phyloP scores from a whole-genome alignment of 2,888 invertebrate genomes.

The Leptopilina myrica region DNA sequence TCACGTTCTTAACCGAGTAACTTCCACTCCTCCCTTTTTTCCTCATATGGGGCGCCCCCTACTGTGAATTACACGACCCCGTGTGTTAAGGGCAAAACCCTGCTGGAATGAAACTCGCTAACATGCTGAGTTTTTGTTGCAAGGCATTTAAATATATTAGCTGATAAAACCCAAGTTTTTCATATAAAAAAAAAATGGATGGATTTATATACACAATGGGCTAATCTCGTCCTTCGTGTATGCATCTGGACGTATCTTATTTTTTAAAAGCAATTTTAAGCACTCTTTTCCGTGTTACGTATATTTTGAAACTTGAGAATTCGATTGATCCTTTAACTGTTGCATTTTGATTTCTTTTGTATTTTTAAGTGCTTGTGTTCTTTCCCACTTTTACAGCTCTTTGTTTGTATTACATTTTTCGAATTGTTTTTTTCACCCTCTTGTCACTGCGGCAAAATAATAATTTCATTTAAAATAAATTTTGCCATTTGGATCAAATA shows the following conservation, averaged over 20 bases:
- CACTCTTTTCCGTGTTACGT: too few relatives aligned
- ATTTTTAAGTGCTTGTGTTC: too few relatives aligned
- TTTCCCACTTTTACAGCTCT: too few relatives aligned
- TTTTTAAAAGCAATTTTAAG: not conserved
- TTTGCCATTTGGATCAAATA: too few relatives aligned
- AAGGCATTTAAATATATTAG: conserved; percentile 49
- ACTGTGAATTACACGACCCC: conserved; percentile 48
- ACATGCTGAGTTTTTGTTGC: conserved; percentile 57
- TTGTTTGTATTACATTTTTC: too few relatives aligned
- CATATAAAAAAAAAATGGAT: not conserved
- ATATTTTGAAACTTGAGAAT: too few relatives aligned
- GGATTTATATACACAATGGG: conserved; percentile 46
- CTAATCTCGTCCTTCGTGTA: conserved; percentile 42
- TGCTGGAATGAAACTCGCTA: conserved; percentile 40
- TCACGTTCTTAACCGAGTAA: conserved; percentile 65
- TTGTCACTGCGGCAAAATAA: too few relatives aligned
- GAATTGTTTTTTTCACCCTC: too few relatives aligned
- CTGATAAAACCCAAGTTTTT: conserved; percentile 48
- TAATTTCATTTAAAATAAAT: too few relatives aligned
- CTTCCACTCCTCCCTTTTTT: conserved; percentile 53
- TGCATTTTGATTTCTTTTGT: too few relatives aligned
- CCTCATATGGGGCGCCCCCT: conserved; percentile 49
- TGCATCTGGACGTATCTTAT: conserved; percentile 12
- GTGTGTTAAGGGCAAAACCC: conserved; percentile 48
- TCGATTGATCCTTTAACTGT: not conserved